Conservation (phyloP, 2,888 invertebrate species). For the Shargacucullia verbasci region DNA sequence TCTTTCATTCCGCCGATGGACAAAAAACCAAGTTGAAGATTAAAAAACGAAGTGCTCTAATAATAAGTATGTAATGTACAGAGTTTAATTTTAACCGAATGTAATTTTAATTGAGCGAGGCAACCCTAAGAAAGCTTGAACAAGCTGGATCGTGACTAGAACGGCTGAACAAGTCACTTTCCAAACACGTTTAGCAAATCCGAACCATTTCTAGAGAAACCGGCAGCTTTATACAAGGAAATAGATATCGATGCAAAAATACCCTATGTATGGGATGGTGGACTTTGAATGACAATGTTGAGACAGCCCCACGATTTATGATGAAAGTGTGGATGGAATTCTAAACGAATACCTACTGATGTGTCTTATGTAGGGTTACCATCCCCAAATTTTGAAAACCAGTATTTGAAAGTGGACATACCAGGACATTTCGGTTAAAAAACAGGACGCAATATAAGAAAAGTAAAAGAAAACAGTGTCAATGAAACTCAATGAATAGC, state of each 20-base stretch:
- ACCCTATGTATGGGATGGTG: conserved; percentile 27
- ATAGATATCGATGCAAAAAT: conserved; percentile 56
- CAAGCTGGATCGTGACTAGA: conserved; percentile 60
- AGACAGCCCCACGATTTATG: background rate
- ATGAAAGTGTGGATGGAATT: conserved; percentile 13
- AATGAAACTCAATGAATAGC: no score
- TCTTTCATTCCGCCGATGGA: no score
- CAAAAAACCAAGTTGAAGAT: no score
- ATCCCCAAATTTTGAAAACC: no score
- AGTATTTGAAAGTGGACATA: no score
- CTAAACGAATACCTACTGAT: no score
- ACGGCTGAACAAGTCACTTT: conserved; percentile 76
- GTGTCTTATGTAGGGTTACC: no score
- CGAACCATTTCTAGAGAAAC: conserved; percentile 75
- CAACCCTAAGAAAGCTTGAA: conserved; percentile 35
- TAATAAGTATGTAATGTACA: no score
- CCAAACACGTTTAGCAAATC: conserved; percentile 80
- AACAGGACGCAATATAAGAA: no score
- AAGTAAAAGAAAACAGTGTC: no score
- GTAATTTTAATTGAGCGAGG: background rate
- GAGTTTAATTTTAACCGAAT: background rate
- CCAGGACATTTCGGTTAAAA: no score
- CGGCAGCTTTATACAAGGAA: conserved; percentile 49
- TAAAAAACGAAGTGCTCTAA: no score
- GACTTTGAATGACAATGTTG: conserved; percentile 34